These are phyloP conservation scores for Nomada hirtipes DNA, from an alignment of 2,888 invertebrate genomes.

Conservation along the genomic window DNA sequence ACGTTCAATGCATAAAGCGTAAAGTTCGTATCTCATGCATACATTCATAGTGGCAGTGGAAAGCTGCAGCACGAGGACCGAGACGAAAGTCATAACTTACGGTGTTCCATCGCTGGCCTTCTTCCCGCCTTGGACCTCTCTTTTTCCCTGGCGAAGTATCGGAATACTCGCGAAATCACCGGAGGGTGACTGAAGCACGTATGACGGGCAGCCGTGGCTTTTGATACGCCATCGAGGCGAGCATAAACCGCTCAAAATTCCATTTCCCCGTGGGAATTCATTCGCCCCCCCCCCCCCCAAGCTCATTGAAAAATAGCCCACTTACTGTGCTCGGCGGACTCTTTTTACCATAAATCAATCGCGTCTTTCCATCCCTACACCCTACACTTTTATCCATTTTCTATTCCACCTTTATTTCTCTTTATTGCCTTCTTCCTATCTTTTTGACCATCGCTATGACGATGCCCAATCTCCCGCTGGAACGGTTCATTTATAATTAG, in stretches of 20 bases:
- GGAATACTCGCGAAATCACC: conserved; percentile 76
- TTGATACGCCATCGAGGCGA: conserved; percentile 63
- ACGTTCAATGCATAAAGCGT: conserved; percentile 83
- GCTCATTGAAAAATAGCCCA: conserved; percentile 75
- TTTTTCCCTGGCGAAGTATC: conserved; percentile 60
- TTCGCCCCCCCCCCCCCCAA: conserved; percentile 36
- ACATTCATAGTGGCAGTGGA: conserved; percentile 78
- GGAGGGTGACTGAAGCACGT: conserved; percentile 79
- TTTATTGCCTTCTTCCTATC: neutral
- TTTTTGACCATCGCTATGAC: conserved; percentile 23
- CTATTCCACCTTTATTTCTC: neutral
- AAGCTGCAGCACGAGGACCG: conserved; percentile 45
- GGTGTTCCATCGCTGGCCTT: conserved; percentile 56
- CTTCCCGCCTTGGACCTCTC: conserved; percentile 7
- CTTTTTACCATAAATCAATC: conserved; percentile 73
- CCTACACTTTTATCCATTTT: conserved; percentile 16
- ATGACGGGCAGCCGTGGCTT: conserved; percentile 74
- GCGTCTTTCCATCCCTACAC: conserved; percentile 44
- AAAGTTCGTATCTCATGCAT: conserved; percentile 84
- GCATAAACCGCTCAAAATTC: conserved; percentile 72
- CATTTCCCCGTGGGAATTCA: conserved; percentile 74
- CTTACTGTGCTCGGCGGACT: conserved; percentile 67
- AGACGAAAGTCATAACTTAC: conserved; percentile 81
- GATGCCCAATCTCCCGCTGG: conserved; percentile 31
- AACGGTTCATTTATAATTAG: conserved; percentile 6